Conservation (phyloP, 1,140 invertebrate species). For the Drosophila tani region DNA sequence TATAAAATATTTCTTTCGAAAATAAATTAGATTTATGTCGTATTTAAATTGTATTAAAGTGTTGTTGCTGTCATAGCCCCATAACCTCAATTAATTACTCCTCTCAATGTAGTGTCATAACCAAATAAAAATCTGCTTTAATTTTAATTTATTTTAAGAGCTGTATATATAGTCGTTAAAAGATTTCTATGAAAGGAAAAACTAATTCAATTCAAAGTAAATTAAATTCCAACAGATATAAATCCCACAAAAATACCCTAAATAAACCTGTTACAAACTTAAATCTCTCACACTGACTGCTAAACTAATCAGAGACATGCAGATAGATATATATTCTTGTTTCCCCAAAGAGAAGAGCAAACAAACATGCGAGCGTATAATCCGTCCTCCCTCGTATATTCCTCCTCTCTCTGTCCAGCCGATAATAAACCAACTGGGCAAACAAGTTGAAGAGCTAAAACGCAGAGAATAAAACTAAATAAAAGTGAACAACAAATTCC, state of each 20-base stretch:
- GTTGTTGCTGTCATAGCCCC: no score
- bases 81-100: no score
- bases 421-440: conserved; percentile 47
- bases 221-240: background rate
- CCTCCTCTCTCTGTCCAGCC: background rate
- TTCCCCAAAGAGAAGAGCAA: conserved; percentile 4
- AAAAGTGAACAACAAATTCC: conserved; percentile 69
- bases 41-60: no score
- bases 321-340: conserved; percentile 1
- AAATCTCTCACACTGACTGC: conserved; percentile 11
- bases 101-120: background rate
- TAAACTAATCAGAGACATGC: conserved; percentile 36
- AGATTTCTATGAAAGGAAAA: background rate
- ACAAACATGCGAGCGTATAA: conserved; percentile 12
- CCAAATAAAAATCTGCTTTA: background rate
- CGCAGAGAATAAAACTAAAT: conserved; percentile 48
- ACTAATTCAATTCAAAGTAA: background rate
- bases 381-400: conserved; percentile 4
- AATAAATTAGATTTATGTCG: no score
- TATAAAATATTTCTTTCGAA: no score
- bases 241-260: background rate
- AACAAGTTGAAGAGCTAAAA: conserved; percentile 58
- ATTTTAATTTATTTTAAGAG: background rate
- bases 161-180: background rate
- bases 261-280: background rate